A percentile compares a stretch with the other conserved stretches of the same genome.
Conservation (phyloP, 2,113 vertebrate species). For the Atractosteus spatula region DNA sequence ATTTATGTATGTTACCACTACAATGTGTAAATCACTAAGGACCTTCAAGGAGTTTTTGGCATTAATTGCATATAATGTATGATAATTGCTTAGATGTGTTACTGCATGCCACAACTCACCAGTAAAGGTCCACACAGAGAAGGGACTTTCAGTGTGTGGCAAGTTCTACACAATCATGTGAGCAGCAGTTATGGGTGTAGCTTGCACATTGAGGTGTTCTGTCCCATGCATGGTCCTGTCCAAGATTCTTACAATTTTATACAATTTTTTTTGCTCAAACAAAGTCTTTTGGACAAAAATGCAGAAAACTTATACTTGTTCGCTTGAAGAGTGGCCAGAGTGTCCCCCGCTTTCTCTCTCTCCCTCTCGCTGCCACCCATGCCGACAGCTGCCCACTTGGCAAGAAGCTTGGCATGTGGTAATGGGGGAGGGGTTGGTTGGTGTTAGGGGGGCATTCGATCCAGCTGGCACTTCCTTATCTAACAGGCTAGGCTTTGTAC, state of each 20-base stretch:
- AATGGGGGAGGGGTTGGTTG: conserved; percentile 52
- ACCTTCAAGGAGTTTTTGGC: conserved; percentile 34
- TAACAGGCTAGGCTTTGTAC: conserved; percentile 84
- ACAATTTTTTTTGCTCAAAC: background rate
- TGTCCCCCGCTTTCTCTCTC: conserved; percentile 2
- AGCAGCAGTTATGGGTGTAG: conserved; percentile 33
- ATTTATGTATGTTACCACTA: too few species aligned
- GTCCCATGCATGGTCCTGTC: background rate
- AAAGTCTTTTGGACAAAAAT: background rate
- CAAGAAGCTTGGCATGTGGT: conserved; percentile 69
- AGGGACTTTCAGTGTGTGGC: conserved; percentile 30
- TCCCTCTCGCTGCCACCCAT: conserved; percentile 54
- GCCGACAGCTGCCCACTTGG: conserved; percentile 81
- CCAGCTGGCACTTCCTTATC: conserved; percentile 83
- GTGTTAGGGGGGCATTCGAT: conserved; percentile 67
- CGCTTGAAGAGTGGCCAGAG: conserved; percentile 4
- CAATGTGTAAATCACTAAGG: conserved; percentile 1
- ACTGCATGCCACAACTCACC: conserved; percentile 22
- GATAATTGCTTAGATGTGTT: conserved; percentile 39
- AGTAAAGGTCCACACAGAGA: background rate
- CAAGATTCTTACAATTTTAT: too few species aligned
- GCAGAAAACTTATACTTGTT: conserved; percentile 11
- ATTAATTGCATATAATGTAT: conserved; percentile 44
- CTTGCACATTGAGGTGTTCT: conserved; percentile 28
- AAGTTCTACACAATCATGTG: conserved; percentile 24